Percentiles rank a stretch among this genome's conserved stretches.
Evolutionary conservation across 2,888 invertebrate species (phyloP).

Genomic region (Anoplius nigerrimus): DNA sequence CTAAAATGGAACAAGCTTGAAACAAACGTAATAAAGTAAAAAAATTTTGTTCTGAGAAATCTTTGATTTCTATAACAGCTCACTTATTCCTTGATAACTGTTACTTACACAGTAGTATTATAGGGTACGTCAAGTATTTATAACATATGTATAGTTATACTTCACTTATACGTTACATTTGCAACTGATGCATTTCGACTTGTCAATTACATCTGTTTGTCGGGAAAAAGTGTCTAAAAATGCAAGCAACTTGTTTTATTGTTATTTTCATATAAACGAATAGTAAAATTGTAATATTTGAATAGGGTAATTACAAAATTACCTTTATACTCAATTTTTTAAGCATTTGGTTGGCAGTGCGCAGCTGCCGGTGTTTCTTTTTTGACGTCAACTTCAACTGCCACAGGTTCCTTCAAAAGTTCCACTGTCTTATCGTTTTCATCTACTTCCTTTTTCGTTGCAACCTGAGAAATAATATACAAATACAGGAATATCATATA

Average conservation of each 20-base stretch:
- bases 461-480: conserved; percentile 55
- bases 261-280: neutral
- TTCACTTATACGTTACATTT: conserved; percentile 52
- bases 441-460: conserved; percentile 69
- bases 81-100: conserved; percentile 55
- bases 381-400: conserved; percentile 66
- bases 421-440: conserved; percentile 61
- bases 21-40: conserved; percentile 44
- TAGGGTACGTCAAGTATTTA: conserved; percentile 64
- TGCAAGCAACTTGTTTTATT: neutral
- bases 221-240: conserved; percentile 42
- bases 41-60: conserved; percentile 38
- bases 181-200: conserved; percentile 56
- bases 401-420: conserved; percentile 66
- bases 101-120: conserved; percentile 64
- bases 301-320: conserved; percentile 16
- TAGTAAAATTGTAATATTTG: neutral
- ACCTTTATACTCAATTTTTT: conserved; percentile 53
- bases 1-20: conserved; percentile 27
- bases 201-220: conserved; percentile 55
- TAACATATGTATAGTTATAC: conserved; percentile 61
- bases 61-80: conserved; percentile 51
- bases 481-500: no score
- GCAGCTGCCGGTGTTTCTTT: conserved; percentile 66
- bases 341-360: conserved; percentile 60